These are phyloP conservation scores for Epinephelus lanceolatus DNA, from an alignment of 2,113 vertebrate species.

Conservation along the genomic window DNA sequence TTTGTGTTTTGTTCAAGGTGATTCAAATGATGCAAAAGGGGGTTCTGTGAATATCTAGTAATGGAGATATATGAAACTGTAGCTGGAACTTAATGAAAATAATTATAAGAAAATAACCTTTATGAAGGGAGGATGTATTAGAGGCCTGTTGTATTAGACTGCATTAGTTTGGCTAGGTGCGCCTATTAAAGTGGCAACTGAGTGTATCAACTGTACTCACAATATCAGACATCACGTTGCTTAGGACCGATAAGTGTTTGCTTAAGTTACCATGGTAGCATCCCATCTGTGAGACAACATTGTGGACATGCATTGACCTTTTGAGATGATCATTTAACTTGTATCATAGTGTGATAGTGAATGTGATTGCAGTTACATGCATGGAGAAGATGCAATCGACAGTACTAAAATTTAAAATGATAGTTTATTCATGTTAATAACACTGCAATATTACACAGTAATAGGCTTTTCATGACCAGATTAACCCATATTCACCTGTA, in stretches of 20 bases:
- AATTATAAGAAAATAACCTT: too few species aligned
- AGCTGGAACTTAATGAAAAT: too few species aligned
- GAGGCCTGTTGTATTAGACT: too few species aligned
- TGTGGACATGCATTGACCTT: not conserved
- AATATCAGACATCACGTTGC: not conserved
- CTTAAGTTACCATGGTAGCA: not conserved
- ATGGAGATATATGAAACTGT: too few species aligned
- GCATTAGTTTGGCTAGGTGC: not conserved
- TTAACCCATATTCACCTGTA: not conserved
- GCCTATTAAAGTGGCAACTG: not conserved
- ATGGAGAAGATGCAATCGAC: not conserved
- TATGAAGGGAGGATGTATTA: too few species aligned
- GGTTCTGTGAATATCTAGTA: too few species aligned
- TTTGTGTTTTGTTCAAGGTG: too few species aligned
- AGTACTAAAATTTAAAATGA: not conserved
- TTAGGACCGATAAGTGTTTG: not conserved
- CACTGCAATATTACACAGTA: conserved; percentile 61
- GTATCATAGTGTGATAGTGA: not conserved
- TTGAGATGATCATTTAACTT: not conserved
- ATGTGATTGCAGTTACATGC: not conserved
- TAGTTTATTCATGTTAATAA: conserved; percentile 37
- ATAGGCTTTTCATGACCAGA: conserved; percentile 31
- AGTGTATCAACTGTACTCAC: not conserved
- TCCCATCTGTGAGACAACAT: not conserved
- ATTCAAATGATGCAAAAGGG: too few species aligned